Conservation (phyloP, 2,888 invertebrate genomes). For the Agrilus biguttatus region DNA sequence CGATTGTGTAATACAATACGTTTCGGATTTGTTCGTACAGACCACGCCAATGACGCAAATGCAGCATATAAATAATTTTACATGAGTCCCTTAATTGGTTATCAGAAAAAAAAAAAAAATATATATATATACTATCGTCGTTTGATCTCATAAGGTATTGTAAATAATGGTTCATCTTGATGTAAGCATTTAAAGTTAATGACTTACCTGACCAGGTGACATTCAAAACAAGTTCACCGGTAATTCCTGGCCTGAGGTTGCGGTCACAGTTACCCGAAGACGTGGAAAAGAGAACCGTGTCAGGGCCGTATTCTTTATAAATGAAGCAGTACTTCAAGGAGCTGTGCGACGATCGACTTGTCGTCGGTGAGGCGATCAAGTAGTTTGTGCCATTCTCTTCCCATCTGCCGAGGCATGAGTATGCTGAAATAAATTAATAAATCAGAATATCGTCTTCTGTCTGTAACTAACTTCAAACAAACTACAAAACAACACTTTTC, state of each 20-base stretch:
- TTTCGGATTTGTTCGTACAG: too few relatives aligned
- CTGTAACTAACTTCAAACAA: too few relatives aligned
- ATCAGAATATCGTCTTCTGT: too few relatives aligned
- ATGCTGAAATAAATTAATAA: constrained; percentile 40
- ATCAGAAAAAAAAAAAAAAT: too few relatives aligned
- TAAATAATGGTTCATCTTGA: too few relatives aligned
- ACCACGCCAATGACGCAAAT: too few relatives aligned
- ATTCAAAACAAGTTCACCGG: constrained; percentile 50
- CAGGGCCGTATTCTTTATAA: constrained; percentile 45
- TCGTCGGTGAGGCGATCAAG: constrained; percentile 64
- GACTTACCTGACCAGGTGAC: constrained; percentile 52
- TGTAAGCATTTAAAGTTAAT: constrained; percentile 2
- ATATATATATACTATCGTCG: too few relatives aligned
- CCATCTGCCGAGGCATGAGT: constrained; percentile 84
- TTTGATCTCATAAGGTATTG: too few relatives aligned
- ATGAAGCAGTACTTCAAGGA: constrained; percentile 63
- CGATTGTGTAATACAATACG: too few relatives aligned
- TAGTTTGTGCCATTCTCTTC: constrained; percentile 75
- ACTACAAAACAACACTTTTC: too few relatives aligned
- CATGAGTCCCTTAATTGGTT: too few relatives aligned
- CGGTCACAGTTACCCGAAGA: constrained; percentile 52
- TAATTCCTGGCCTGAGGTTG: constrained; percentile 34
- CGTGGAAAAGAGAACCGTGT: constrained; percentile 41
- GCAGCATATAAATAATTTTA: too few relatives aligned
- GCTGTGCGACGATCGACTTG: constrained; percentile 49